Percentiles rank a stretch among this genome's conserved stretches.
Conservation (phyloP, 2,797 vertebrate species). For the Pangasius djambal region DNA sequence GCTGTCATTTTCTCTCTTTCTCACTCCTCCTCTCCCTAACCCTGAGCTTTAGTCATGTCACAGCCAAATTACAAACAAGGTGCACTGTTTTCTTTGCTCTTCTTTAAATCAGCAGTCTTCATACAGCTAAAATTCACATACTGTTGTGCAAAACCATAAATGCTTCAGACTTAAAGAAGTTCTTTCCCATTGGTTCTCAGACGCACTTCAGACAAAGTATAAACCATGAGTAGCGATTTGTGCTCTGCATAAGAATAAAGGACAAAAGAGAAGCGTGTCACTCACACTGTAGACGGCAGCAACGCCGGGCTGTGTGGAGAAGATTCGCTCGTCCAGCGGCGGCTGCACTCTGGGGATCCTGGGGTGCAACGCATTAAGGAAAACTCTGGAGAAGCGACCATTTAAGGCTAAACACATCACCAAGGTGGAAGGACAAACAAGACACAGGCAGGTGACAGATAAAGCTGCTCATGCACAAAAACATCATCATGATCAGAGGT, state of each 20-base stretch:
- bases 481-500: not conserved
- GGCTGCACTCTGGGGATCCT: slow-evolving; percentile 77
- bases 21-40: not conserved
- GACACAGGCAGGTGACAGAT: slow-evolving; percentile 32
- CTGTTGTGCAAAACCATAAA: not conserved
- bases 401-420: slow-evolving; percentile 58
- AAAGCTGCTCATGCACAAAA: not conserved
- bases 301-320: slow-evolving; percentile 74
- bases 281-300: slow-evolving; percentile 81
- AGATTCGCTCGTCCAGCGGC: slow-evolving; percentile 78
- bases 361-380: slow-evolving; percentile 70
- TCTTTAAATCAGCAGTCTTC: not conserved
- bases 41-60: not conserved
- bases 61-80: not conserved
- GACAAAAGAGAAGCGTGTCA: slow-evolving; percentile 29
- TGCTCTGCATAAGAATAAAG: not conserved
- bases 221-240: not conserved
- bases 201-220: not conserved
- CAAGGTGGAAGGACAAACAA: slow-evolving; percentile 53
- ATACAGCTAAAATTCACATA: not conserved
- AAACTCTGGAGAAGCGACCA: slow-evolving; percentile 62
- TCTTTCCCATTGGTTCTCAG: not conserved
- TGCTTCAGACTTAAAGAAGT: not conserved
- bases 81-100: not conserved
- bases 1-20: not conserved